phyloP scores from a whole-genome alignment of 2,113 vertebrate genomes.

The Zapornia atra region DNA sequence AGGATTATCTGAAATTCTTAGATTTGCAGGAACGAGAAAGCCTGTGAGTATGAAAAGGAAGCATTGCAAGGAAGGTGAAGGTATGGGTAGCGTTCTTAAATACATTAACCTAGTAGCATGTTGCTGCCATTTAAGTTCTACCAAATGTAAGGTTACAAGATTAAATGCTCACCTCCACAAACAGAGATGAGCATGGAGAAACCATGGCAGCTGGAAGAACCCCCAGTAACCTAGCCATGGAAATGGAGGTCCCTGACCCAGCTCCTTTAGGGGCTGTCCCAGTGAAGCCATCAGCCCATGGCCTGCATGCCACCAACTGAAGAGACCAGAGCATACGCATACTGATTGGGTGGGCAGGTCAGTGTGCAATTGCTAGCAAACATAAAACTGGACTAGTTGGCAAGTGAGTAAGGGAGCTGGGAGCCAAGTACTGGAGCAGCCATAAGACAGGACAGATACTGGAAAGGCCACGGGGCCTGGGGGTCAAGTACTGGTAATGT shows the following conservation, averaged over 20 bases:
- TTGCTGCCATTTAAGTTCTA: neutral
- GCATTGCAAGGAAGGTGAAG: neutral
- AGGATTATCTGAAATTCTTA: neutral
- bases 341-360: neutral
- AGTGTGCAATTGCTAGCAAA: neutral
- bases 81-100: neutral
- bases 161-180: neutral
- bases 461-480: neutral
- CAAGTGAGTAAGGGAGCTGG: neutral
- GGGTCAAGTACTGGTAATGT: neutral
- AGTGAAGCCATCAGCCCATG: neutral
- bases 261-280: neutral
- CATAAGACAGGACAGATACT: neutral
- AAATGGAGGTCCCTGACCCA: neutral
- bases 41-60: neutral
- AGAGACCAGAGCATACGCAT: neutral
- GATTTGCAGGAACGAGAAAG: neutral
- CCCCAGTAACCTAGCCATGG: neutral
- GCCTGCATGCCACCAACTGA: neutral
- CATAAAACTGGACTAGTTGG: neutral
- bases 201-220: neutral
- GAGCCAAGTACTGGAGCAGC: neutral
- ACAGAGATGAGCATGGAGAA: neutral
- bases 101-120: neutral
- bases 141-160: neutral